Conservation (phyloP, 1,140 invertebrate species). For the Hydropsyche tenuis region DNA sequence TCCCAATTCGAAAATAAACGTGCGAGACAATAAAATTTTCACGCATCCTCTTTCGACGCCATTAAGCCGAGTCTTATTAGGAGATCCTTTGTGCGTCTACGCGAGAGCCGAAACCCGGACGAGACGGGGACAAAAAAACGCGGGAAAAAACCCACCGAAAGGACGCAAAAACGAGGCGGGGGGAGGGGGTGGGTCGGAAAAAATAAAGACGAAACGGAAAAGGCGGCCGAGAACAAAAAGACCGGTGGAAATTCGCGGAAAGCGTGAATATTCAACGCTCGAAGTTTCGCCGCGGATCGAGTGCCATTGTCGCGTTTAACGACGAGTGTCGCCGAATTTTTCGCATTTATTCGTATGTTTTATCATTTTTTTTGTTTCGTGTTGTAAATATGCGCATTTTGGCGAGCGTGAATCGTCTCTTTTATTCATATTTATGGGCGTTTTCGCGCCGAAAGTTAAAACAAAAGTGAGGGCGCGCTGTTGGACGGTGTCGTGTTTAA, state of each 20-base stretch:
- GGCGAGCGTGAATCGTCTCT: too few species aligned
- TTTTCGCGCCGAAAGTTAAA: too few species aligned
- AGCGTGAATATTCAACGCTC: slow-evolving; percentile 33
- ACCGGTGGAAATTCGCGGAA: background rate
- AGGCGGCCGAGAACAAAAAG: background rate
- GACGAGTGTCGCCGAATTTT: background rate
- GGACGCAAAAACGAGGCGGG: background rate
- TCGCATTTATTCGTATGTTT: background rate
- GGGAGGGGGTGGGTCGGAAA: background rate
- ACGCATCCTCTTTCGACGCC: slow-evolving; percentile 28
- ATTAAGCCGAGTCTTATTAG: slow-evolving; percentile 28
- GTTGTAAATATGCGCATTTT: background rate
- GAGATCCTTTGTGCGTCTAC: slow-evolving; percentile 30
- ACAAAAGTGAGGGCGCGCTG: too few species aligned
- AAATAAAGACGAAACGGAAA: background rate
- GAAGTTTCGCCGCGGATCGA: background rate
- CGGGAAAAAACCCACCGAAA: background rate
- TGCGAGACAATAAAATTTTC: slow-evolving; percentile 37
- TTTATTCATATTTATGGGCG: too few species aligned
- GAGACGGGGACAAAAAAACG: too few species aligned
- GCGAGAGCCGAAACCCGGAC: background rate
- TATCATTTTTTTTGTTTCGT: background rate
- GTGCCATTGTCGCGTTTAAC: background rate
- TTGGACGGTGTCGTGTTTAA: too few species aligned
- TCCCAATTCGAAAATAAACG: slow-evolving; percentile 16